Evolutionary conservation across 2,113 vertebrate genomes (phyloP).

Genomic region (Pachypanchax playfairii): DNA sequence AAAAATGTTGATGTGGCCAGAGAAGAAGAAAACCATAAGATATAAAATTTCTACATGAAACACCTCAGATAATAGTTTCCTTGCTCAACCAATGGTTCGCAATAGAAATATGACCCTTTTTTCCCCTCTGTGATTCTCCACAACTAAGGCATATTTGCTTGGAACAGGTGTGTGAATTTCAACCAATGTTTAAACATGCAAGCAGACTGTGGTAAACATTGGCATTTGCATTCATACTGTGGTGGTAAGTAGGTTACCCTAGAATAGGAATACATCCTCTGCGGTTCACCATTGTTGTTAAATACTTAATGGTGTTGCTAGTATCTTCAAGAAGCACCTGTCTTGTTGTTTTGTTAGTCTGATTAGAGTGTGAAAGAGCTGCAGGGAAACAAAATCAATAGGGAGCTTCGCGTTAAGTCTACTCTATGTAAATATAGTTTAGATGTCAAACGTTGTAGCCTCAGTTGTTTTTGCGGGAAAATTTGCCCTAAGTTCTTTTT

Average conservation of each 20-base stretch:
- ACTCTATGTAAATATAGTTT: conserved; percentile 62
- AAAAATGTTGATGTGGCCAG: conserved; percentile 6
- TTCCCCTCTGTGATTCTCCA: conserved; percentile 9
- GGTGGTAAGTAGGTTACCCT: conserved; percentile 74
- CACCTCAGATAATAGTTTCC: background rate
- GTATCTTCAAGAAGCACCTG: conserved; percentile 78
- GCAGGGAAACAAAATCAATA: conserved; percentile 58
- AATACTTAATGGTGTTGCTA: conserved; percentile 77
- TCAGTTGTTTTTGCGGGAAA: conserved; percentile 42
- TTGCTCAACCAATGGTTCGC: conserved; percentile 4
- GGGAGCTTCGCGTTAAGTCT: conserved; percentile 67
- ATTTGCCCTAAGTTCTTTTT: conserved; percentile 13
- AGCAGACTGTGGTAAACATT: conserved; percentile 62
- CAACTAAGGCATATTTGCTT: conserved; percentile 10
- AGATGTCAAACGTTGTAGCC: conserved; percentile 57
- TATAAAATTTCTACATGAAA: conserved; percentile 27
- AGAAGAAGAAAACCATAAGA: background rate
- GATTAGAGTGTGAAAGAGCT: conserved; percentile 76
- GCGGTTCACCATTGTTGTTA: conserved; percentile 71
- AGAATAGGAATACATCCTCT: conserved; percentile 69
- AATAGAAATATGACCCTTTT: conserved; percentile 5
- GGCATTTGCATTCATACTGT: conserved; percentile 60
- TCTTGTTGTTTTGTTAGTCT: conserved; percentile 73
- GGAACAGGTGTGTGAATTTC: conserved; percentile 42
- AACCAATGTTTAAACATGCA: conserved; percentile 68